Percentiles rank a stretch among this genome's conserved stretches.
phyloP scores from a whole-genome alignment of 2,797 vertebrate species.

The Streptopelia turtur region DNA sequence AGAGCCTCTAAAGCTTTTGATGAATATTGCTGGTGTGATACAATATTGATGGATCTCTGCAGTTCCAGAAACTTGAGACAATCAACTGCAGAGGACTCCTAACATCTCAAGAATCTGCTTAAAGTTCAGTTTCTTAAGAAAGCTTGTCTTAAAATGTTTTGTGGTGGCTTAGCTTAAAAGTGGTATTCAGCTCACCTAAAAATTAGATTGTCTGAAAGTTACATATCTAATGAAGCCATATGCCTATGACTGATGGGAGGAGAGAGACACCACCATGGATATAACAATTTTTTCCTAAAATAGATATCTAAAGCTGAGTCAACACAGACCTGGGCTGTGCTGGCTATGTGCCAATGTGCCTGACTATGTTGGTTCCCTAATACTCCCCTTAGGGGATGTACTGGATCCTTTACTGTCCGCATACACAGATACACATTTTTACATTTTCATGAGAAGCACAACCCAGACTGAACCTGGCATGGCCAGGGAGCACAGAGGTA shows the following conservation, averaged over 20 bases:
- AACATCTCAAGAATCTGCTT: not conserved
- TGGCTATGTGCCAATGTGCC: not conserved
- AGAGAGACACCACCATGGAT: fast-evolving
- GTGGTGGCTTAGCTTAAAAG: not conserved
- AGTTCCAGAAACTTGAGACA: not conserved
- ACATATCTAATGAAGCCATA: not conserved
- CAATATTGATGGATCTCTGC: not conserved
- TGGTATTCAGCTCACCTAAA: not conserved
- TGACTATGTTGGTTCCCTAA: not conserved
- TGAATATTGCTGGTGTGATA: fast-evolving
- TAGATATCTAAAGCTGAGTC: not conserved
- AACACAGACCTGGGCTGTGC: not conserved
- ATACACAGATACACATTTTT: not conserved
- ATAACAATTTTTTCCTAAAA: not conserved
- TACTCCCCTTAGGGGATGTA: not conserved
- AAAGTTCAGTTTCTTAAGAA: not conserved
- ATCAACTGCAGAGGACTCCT: not conserved
- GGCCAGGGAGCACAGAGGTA: not conserved
- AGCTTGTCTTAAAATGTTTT: not conserved
- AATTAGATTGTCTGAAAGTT: not conserved
- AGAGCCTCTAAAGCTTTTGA: slow-evolving; percentile 6
- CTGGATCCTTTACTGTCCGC: not conserved
- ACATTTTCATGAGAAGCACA: not conserved
- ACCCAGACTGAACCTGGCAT: not conserved
- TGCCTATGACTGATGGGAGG: not conserved